Evolutionary conservation across 1,140 invertebrate species (phyloP), one percentile per base, ranked within the genome.

Genomic region (Microplitis mediator): DNA sequence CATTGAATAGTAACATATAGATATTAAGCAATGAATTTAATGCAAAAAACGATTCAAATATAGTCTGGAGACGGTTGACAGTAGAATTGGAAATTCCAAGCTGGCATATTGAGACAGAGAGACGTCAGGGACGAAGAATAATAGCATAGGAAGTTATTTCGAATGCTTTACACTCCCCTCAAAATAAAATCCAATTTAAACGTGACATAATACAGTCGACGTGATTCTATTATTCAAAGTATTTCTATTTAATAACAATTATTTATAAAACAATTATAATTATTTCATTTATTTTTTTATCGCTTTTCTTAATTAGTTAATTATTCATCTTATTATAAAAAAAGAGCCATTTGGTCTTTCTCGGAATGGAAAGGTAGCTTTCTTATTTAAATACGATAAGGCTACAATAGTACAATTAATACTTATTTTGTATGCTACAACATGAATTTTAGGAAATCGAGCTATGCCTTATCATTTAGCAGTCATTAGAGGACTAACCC

Each of bases 141-240:
- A 73, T 73, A 71, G 72, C 70, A 74, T 54, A 74, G 74, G 61
- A 75, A 76, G 45, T 23, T 45, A 63, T 39, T n/a, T 45, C 8
- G 14, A 34, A 11, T 50, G 34, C 74, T 64, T 34, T 45, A 34
- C 60, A 69, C 78, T 68, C 66, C 74, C 73, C 77, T 74, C 51
- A 72, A 78, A 80, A 66, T 77, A 75, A 71, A 80, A 81, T 80
- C 77, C 78, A 80, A 80, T 80, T 81, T 81, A 74, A 80, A 71
- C 79, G 62, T 74, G 62, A 74, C 77, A 77, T 75, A 75, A 79
- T 80, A 77, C 74, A 63, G 72, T 58, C 56, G 56, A 35, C 35
- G 31, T 23, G 11, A 16, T 50, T 14, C 16, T 65, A 65, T 51
- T 65, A 62, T 39, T 14, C n/a, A n/a, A 62, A 35, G 6, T 62